Evolutionary conservation across 2,797 vertebrate genomes (phyloP).

Genomic region (Eulemur coronatus): DNA sequence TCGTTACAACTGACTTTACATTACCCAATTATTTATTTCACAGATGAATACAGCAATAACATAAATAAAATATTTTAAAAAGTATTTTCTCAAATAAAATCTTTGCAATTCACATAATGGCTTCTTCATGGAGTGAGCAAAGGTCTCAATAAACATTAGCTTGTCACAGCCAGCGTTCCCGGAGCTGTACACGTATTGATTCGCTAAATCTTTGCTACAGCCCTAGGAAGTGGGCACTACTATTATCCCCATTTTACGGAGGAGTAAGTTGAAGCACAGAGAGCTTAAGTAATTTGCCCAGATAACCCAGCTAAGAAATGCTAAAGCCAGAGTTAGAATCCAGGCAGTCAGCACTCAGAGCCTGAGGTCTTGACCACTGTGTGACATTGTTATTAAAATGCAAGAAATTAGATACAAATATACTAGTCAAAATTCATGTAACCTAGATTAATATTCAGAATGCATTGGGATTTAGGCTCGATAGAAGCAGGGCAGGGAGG

Average conservation of each 20-base stretch:
- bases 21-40: neutral
- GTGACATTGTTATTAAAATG: neutral
- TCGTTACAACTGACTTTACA: neutral
- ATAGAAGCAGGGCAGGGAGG: neutral
- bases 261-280: neutral
- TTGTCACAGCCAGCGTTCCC: neutral
- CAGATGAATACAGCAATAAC: neutral
- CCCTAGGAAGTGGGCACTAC: neutral
- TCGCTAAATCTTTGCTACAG: neutral
- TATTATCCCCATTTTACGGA: neutral
- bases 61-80: neutral
- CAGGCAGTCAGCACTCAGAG: neutral
- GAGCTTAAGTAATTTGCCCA: neutral
- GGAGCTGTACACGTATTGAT: fast-evolving
- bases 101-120: neutral
- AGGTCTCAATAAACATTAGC: neutral
- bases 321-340: neutral
- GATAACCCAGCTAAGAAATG: neutral
- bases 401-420: neutral
- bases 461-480: neutral
- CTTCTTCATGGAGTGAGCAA: neutral
- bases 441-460: neutral
- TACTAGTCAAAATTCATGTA: neutral
- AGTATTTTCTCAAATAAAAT: neutral
- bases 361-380: neutral